Evolutionary conservation across 2,113 vertebrate species (phyloP), one percentile per base, ranked within the genome.

Genomic region (Aegypius monachus): DNA sequence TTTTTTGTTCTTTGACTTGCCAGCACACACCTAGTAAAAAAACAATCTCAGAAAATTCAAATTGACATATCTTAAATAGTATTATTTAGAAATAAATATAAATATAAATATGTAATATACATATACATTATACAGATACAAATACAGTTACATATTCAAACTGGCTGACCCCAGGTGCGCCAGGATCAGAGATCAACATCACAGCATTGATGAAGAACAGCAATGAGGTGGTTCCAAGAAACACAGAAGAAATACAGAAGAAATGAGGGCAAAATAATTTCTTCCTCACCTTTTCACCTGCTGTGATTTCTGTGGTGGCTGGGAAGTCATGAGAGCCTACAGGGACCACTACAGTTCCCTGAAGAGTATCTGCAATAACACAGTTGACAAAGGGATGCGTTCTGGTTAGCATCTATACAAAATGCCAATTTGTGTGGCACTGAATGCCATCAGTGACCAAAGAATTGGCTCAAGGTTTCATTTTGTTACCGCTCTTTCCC

Each of bases 341-440:
- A 43, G 16, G 20, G 29, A n/a, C 29, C 6, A 13, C 23, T 79
- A 32, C 13, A 29, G 11, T 9, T 70, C 50, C 48, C 48, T 40
- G 32, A 66, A 65, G 1, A 32, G 18, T 53, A 43, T 71, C 62
- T 66, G 13, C 34, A 61, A 4, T 29, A 61, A 21, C 7, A 19
- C 16, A 42, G 18, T 21, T 42, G 32, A 27, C 8, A 56, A 19
- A 88, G 38, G 22, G 14, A 38, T 4, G 4, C 0, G 0, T 79
- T 82, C 66, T 38, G 23, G 13, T 45, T 74, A 56, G n/a, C 12
- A 52, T 21, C 12, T 42, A 1, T 18, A 16, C 1, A 6, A 56
- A 71, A 47, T 43, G 2, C 8, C 0, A 1, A 11, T 71, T 58
- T 56, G 13, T 36, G 26, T 34, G 36, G 32, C 70, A 31, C 48